phyloP scores from a whole-genome alignment of 2,113 vertebrate genomes.

The Geococcyx californianus region DNA sequence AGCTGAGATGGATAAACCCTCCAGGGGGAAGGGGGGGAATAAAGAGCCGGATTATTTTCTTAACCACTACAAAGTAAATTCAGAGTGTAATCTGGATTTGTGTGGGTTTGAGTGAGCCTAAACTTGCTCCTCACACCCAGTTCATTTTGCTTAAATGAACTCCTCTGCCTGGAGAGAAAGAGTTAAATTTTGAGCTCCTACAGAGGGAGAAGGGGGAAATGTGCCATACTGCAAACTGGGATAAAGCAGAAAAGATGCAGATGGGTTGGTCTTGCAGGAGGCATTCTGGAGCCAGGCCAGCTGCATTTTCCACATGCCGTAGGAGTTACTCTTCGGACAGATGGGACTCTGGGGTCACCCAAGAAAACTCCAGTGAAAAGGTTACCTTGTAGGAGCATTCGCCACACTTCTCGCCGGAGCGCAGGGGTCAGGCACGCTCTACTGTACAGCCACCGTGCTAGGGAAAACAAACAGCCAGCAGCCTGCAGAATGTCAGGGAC shows the following conservation, averaged over 20 bases:
- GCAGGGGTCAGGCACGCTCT: slow-evolving; percentile 2
- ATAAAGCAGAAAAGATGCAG: slow-evolving; percentile 41
- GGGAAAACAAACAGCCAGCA: slow-evolving; percentile 47
- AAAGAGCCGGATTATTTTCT: background rate
- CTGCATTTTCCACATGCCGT: slow-evolving; percentile 44
- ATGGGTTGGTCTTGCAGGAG: slow-evolving; percentile 29
- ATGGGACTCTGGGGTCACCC: slow-evolving; percentile 32
- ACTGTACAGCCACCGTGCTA: background rate
- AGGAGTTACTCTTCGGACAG: slow-evolving; percentile 37
- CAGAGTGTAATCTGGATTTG: background rate
- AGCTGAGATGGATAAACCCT: background rate
- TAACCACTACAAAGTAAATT: background rate
- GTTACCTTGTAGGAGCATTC: slow-evolving; percentile 25
- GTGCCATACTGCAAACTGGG: slow-evolving; percentile 12
- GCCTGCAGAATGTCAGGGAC: background rate
- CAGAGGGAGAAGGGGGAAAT: background rate
- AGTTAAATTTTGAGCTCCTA: background rate
- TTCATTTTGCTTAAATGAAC: background rate
- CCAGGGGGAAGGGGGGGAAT: background rate
- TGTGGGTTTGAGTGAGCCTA: background rate
- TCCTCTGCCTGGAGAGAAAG: background rate
- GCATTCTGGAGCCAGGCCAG: slow-evolving; percentile 25
- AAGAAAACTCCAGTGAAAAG: slow-evolving; percentile 21
- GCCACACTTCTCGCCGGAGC: background rate
- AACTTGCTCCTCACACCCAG: background rate